Percentiles rank a stretch among this genome's conserved stretches.
These are phyloP conservation scores for Platyscelio sp. DNA, from an alignment of 2,888 invertebrate species.

Conservation along the genomic window DNA sequence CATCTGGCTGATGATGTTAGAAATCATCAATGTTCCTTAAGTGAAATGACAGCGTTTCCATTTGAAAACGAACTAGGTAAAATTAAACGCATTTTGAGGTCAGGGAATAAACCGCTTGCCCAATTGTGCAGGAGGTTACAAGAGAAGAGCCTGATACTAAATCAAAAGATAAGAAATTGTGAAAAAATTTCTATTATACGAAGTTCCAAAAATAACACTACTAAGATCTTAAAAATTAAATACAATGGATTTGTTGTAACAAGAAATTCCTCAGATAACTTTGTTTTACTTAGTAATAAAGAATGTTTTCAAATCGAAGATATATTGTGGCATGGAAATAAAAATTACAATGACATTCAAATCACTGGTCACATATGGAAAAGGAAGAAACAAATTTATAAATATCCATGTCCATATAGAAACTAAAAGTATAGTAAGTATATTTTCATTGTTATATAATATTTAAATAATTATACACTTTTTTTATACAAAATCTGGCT, in stretches of 20 bases:
- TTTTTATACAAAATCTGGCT: no score
- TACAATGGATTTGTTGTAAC: constrained; percentile 24
- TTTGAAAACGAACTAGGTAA: constrained; percentile 19
- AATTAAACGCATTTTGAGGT: constrained; percentile 35
- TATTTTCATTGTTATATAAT: no score
- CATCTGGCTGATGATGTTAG: constrained; percentile 54
- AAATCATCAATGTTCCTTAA: constrained; percentile 25
- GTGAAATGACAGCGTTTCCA: constrained; percentile 18
- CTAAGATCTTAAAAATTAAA: constrained; percentile 11
- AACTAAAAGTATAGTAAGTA: no score
- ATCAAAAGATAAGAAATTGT: background rate
- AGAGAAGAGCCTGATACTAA: constrained; percentile 13
- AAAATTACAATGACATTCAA: no score
- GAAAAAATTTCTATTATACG: constrained; percentile 5
- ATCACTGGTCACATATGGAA: no score
- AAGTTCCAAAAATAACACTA: background rate
- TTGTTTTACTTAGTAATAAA: constrained; percentile 15
- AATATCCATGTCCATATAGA: no score
- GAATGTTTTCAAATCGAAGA: background rate
- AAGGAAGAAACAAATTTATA: no score
- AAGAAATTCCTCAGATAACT: constrained; percentile 15
- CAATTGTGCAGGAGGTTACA: constrained; percentile 57
- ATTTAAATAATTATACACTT: no score
- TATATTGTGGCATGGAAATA: background rate
- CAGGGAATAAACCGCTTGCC: constrained; percentile 38